These are phyloP conservation scores for Epizoanthus fatuus DNA, from an alignment of 92 coral and sea anemone genomes.

Conservation along the genomic window DNA sequence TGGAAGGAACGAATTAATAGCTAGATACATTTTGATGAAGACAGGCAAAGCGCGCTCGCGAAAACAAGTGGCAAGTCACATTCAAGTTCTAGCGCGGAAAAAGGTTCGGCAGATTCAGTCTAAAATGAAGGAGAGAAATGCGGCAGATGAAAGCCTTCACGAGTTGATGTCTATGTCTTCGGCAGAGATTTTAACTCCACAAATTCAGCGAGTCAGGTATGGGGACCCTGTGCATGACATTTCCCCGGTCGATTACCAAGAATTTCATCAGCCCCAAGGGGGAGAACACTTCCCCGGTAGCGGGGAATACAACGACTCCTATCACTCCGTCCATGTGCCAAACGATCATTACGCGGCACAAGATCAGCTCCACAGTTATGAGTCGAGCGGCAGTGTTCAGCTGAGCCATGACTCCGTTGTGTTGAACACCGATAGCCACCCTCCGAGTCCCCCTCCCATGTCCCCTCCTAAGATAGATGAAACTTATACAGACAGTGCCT, in stretches of 20 bases:
- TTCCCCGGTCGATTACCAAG: constrained; percentile 4
- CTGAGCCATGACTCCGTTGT: constrained; percentile 15
- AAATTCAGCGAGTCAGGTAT: constrained; percentile 66
- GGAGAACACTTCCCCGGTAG: constrained; percentile 4
- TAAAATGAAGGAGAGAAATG: constrained; percentile 81
- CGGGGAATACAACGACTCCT: constrained; percentile 12
- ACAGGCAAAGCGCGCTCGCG: constrained; percentile 97
- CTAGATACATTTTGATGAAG: constrained; percentile 97
- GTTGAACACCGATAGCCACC: constrained; percentile 31
- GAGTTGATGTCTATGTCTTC: constrained; percentile 94
- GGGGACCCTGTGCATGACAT: constrained; percentile 34
- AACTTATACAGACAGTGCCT: constrained; percentile 65
- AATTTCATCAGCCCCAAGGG: constrained; percentile 1
- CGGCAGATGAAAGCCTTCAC: constrained; percentile 80
- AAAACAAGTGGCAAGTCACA: constrained; percentile 99
- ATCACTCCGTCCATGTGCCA: constrained; percentile 4
- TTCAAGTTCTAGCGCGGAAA: constrained; percentile 97
- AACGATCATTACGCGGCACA: constrained; percentile 47
- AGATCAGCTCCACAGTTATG: constrained; percentile 33
- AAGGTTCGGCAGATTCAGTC: constrained; percentile 94
- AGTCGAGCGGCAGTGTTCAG: constrained; percentile 46
- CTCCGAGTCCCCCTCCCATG: constrained; percentile 64
- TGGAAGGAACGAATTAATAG: constrained; percentile 97
- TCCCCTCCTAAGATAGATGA: constrained; percentile 78
- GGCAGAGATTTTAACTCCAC: constrained; percentile 89